Base-by-base conservation (phyloP, 1,140 invertebrate species). In the Euschistus heros region DNA sequence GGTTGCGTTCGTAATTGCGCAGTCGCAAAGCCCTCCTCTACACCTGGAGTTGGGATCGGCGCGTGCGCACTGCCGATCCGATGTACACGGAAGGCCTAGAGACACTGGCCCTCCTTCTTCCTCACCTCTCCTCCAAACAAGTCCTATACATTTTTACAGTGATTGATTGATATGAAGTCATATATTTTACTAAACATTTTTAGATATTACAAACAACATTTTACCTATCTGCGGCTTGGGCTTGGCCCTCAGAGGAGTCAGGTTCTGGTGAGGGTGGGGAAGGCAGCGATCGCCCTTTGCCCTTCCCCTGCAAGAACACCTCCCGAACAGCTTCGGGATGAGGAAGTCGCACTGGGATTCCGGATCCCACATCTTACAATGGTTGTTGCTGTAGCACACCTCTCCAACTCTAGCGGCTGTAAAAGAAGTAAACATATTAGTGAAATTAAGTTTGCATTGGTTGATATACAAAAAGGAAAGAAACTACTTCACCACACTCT, bases 331-430 rank as follows among this genome's bases (percentile, higher is more conserved):
- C 74, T 92, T 87, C 14, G 89, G 89, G 68, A 94, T 91, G 7
- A 92, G 80, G 73, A 89, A 94, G 74, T 92, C 89, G 67, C 92
- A 94, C 70, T 90, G 86, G 60, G 86, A 89, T 69, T 89, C 84
- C 55, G 80, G 81, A 69, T 89, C 87, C 80, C 86, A 89, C 67
- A 92, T 80, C 63, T 83, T 82, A 74, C 92, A 94, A 73, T 94
- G 91, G 52, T 86, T 84, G 72, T 93, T 88, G 71, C 87, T 91
- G 75, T 92, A 91, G 73, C 92, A 94, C n/a, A 92, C 86, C 67
- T 91, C 84, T 55, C 88, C 88, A 20, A 89, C 81, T 72, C 83
- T 84, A n/a, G 91, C 88, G 70, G 89, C 91, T 94, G 78, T 57
- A 83, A 80, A 65, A 67, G 68, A 68, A 37, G 3, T 37, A 37